These are phyloP conservation scores for Pseudanteris insignis DNA, from an alignment of 2,888 invertebrate species.

Conservation along the genomic window DNA sequence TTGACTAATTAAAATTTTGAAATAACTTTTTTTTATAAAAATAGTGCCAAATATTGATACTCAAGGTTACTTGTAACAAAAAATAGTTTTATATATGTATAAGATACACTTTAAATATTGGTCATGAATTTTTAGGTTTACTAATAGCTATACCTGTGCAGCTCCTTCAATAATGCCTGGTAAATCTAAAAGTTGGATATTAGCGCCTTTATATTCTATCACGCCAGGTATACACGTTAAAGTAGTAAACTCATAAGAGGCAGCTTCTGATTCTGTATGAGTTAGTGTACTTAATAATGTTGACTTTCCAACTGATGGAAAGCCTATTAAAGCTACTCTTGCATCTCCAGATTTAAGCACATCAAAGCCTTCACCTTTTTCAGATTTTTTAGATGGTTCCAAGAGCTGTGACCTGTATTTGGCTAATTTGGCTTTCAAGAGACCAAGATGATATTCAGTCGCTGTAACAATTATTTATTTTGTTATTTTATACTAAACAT, in stretches of 20 bases:
- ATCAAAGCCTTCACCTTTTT: constrained; percentile 98
- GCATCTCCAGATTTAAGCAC: constrained; percentile 99
- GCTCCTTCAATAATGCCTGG: constrained; percentile 99
- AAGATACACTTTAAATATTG: too few species aligned
- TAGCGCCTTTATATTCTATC: constrained; percentile 97
- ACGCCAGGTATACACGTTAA: constrained; percentile 99
- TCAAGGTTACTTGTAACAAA: too few species aligned
- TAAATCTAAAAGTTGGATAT: constrained; percentile 89
- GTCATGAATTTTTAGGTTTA: too few species aligned
- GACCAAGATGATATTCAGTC: constrained; percentile 98
- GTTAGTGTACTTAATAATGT: constrained; percentile 95
- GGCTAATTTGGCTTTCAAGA: constrained; percentile 95
- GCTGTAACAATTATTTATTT: too few species aligned
- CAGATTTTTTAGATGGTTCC: constrained; percentile 93
- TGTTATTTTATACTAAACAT: too few species aligned
- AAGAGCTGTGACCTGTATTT: constrained; percentile 93
- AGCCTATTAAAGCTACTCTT: constrained; percentile 95
- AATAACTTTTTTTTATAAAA: too few species aligned
- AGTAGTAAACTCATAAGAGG: constrained; percentile 98
- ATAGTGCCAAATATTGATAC: too few species aligned
- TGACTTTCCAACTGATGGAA: constrained; percentile 98
- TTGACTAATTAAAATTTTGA: too few species aligned
- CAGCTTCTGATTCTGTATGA: constrained; percentile 95
- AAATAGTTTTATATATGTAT: too few species aligned
- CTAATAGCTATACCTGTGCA: too few species aligned